Conservation (phyloP, 1,140 invertebrate species). For the Dolichoris vasculosae region DNA sequence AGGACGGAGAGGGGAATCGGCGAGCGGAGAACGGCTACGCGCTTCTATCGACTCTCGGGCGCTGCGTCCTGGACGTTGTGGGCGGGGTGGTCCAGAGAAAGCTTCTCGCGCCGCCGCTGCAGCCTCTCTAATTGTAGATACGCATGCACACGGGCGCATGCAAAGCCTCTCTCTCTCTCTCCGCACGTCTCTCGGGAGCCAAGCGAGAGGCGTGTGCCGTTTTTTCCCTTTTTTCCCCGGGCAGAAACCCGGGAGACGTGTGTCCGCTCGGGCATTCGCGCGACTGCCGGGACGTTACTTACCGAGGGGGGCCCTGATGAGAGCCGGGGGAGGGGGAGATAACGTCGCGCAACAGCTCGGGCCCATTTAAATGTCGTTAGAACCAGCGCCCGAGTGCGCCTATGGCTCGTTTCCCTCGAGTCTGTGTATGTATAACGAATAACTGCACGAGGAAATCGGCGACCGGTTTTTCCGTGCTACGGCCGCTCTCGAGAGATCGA, state of each 20-base stretch:
- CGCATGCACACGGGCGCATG: constrained; percentile 33
- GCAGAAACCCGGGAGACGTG: not conserved
- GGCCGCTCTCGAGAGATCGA: constrained; percentile 17
- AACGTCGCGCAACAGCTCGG: constrained; percentile 55
- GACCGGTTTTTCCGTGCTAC: constrained; percentile 44
- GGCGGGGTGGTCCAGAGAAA: constrained; percentile 71
- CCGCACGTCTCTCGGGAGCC: constrained; percentile 9
- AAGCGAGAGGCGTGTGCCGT: constrained; percentile 57
- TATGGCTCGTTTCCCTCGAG: constrained; percentile 1
- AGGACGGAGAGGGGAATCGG: not conserved
- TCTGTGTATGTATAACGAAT: constrained; percentile 26
- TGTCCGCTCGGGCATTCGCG: not conserved
- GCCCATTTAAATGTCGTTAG: constrained; percentile 61
- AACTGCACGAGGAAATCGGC: constrained; percentile 48
- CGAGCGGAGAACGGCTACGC: constrained; percentile 23
- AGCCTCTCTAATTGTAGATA: constrained; percentile 28
- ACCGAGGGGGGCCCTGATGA: constrained; percentile 13
- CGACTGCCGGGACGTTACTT: constrained; percentile 28
- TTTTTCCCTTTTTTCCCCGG: constrained; percentile 46
- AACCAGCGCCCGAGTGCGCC: not conserved
- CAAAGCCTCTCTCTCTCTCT: constrained; percentile 40
- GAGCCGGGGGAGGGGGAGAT: constrained; percentile 44
- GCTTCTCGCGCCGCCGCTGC: constrained; percentile 50
- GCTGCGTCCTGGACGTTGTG: constrained; percentile 56
- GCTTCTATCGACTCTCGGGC: constrained; percentile 39